Percentiles rank a stretch among this genome's conserved stretches.
These are phyloP conservation scores for Atopsyche davidsoni DNA, from an alignment of 1,140 invertebrate genomes.

Conservation along the genomic window DNA sequence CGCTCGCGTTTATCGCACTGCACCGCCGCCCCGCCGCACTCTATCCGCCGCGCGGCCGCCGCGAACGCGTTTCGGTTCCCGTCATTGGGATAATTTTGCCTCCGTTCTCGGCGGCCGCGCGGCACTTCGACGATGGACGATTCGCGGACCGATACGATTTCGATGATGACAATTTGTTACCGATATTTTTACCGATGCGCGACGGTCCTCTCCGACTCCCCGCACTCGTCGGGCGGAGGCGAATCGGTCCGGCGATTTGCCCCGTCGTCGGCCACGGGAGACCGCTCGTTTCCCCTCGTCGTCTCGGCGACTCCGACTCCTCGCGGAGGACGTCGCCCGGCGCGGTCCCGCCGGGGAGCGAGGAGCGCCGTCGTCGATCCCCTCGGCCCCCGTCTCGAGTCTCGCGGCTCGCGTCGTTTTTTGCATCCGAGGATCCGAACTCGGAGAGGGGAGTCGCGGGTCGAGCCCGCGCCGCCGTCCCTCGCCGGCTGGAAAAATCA, in stretches of 20 bases:
- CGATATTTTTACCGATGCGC: background rate
- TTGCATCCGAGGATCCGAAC: background rate
- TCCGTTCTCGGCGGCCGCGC: background rate
- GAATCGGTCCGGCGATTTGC: background rate
- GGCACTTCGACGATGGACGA: background rate
- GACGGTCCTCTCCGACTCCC: background rate
- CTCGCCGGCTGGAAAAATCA: constrained; percentile 9
- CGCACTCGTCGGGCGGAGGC: background rate
- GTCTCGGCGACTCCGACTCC: background rate
- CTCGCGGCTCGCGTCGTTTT: background rate
- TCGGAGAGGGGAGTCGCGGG: background rate
- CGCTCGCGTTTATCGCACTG: constrained; percentile 14
- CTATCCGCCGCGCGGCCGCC: constrained; percentile 7
- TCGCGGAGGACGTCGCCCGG: background rate
- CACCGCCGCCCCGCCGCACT: constrained; percentile 7
- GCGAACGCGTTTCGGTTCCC: background rate
- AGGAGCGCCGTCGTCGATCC: background rate
- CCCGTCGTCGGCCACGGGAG: background rate
- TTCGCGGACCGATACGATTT: constrained; percentile 5
- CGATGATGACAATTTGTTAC: too few relatives aligned
- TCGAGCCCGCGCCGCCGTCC: background rate
- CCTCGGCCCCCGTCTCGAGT: background rate
- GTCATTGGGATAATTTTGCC: background rate
- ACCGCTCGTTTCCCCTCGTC: background rate
- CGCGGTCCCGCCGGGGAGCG: constrained; percentile 1